Evolutionary conservation across 2,113 vertebrate species (phyloP), one percentile per base, ranked within the genome.

Genomic region (Octodon degus): DNA sequence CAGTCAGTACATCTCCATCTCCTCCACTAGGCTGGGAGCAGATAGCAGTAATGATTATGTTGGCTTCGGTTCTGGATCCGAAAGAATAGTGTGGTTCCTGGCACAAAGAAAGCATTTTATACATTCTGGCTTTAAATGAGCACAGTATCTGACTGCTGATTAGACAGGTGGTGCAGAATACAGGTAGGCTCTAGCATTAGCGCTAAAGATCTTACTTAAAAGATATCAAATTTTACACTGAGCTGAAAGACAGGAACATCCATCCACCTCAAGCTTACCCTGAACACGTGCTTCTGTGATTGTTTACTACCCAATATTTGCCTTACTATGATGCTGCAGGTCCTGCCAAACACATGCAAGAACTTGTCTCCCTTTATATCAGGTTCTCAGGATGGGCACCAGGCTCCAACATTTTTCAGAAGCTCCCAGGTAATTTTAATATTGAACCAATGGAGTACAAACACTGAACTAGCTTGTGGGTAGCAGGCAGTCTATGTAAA

Each of bases 371-470:
- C 11, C 34, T 34, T 84, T 87, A 58, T 34, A 24, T n/a, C 22
- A 82, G 37, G 34, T 12, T 90, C 5, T 2, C 22, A 4, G 17
- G 50, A 12, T 63, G 63, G 55, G 27, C 40, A n/a, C 20, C 14
- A 86, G 40, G 53, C 40, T 93, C 84, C 32, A 85, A 50, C 53
- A 94, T 25, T 43, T 89, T 90, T 63, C 27, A n/a, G 55, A 86
- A 77, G 9, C 50, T 92, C 10, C 22, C 30, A 30, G n/a, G 53
- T 77, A 17, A 87, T 32, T n/a, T 82, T 77, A 83, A 79, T 53
- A 22, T 67, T 40, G 8, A 93, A 53, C 22, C 53, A 76, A 58
- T 34, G 8, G 24, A 13, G 87, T 76, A 87, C 43, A 68, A 53
- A 83, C 2, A n/a, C 0, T 1, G 5, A 77, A 63, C 32, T 22